A percentile compares a stretch with the other conserved stretches of the same genome.
These are phyloP conservation scores for Stramonita haemastoma DNA, from an alignment of 2,888 invertebrate genomes.

Conservation along the genomic window DNA sequence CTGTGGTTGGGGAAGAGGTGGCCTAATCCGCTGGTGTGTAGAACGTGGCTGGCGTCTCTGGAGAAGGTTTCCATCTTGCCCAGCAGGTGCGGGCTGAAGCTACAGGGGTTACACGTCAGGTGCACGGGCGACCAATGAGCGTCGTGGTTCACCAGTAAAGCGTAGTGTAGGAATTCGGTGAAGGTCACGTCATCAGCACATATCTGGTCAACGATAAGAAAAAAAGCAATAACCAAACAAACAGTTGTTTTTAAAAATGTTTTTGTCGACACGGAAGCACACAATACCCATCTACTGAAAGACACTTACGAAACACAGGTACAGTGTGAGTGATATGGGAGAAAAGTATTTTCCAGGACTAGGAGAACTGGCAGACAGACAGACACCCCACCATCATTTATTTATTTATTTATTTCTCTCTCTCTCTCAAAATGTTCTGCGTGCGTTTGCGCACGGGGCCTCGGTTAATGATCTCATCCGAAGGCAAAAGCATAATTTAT, in stretches of 20 bases:
- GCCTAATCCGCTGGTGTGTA: constrained; percentile 40
- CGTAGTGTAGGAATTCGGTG: constrained; percentile 50
- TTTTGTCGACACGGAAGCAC: not conserved
- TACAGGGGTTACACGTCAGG: constrained; percentile 51
- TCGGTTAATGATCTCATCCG: no score
- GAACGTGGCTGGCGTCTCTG: constrained; percentile 27
- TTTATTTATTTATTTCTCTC: no score
- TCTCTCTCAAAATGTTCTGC: no score
- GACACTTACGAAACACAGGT: no score
- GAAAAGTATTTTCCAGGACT: no score
- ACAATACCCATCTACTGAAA: no score
- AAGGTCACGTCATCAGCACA: constrained; percentile 54
- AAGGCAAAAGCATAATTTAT: no score
- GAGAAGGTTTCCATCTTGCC: constrained; percentile 53
- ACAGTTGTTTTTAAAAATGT: not conserved
- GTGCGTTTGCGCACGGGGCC: no score
- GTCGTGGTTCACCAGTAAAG: constrained; percentile 44
- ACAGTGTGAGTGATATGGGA: no score
- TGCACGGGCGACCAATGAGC: constrained; percentile 52
- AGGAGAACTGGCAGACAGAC: no score
- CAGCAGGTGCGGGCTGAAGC: constrained; percentile 47
- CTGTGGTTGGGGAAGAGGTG: constrained; percentile 34
- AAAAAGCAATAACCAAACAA: not conserved
- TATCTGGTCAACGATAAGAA: not conserved
- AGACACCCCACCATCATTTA: no score